Base-by-base conservation (phyloP, 2,797 vertebrate species). In the Coreius guichenoti region DNA sequence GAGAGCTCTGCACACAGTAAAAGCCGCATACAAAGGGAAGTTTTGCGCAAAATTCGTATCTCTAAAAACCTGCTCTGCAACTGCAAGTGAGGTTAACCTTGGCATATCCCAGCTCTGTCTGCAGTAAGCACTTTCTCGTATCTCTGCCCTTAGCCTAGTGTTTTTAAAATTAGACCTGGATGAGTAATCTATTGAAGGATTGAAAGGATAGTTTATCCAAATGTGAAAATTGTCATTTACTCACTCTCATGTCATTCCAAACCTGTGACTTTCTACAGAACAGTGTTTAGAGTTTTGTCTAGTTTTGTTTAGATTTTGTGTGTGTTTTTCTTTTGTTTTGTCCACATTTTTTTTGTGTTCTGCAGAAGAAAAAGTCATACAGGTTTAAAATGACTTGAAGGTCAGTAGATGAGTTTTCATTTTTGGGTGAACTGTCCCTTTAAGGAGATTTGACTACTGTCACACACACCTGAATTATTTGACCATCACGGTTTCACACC, bases 61-160 rank as follows among this genome's bases (percentile, higher is more conserved):
- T 68, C 73, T 86, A 58, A 88, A 89, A 88, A 88, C 86, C 88
- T 89, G 88, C 88, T 80, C 83, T 89, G 87, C 83, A 84, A 89
- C 88, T 88, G 78, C 86, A 87, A 86, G 73, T 82, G 80, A 82
- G 87, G 61, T 77, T 87, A 83, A 85, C 81, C 77, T 88, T 89
- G 89, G 89, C 84, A 86, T 85, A 86, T 87, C 81, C 86, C 89
- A 90, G 86, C 70, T 61, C 65, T 77, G 78, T 88, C 86, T 80
- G 65, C 54, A 68, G 79, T 82, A 86, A 84, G 86, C 87, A 86
- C 84, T 89, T 90, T 87, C 68, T 75, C 77, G 9, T 51, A 85
- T 77, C 63, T 65, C 49, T 85, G 86, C 84, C 85, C 84, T 80
- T 85, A 78, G n/a, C 67, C 68, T 47, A 51, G 73, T 33, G 49